Conservation (phyloP, 53 echinoderm and acorn worm genomes). For the Pentamera pediparva region DNA sequence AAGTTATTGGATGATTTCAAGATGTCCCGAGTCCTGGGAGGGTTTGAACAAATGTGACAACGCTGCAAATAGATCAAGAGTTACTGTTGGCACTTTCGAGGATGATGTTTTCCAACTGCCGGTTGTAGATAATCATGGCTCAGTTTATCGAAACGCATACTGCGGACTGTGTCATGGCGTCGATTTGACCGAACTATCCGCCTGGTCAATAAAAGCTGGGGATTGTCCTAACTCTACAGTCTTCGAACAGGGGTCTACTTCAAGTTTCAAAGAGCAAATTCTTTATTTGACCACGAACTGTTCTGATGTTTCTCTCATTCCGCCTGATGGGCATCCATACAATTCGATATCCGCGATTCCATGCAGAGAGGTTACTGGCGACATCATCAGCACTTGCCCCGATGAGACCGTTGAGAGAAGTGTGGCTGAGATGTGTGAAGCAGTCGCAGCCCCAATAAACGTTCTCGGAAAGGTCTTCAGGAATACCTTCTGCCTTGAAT, state of each 20-base stretch:
- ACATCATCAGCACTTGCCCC: not conserved
- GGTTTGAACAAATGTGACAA: not conserved
- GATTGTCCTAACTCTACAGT: not conserved
- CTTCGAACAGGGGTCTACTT: not conserved
- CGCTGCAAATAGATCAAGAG: not conserved
- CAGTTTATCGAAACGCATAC: not conserved
- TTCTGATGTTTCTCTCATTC: too few species aligned
- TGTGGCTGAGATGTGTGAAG: not conserved
- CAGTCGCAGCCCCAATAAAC: not conserved
- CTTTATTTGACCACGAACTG: not conserved
- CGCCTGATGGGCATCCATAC: not conserved
- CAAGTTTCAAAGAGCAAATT: not conserved
- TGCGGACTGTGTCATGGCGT: not conserved
- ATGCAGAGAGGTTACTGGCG: too few species aligned
- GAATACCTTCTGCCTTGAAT: slow-evolving; percentile 6
- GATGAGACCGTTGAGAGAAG: not conserved
- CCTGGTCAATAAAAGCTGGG: not conserved
- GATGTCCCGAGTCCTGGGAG: not conserved
- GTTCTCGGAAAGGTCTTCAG: not conserved
- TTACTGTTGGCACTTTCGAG: not conserved
- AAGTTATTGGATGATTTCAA: not conserved
- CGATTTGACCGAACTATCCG: not conserved
- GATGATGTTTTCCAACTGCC: not conserved
- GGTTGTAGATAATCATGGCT: not conserved
- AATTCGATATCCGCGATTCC: not conserved